Evolutionary conservation across 2,797 vertebrate genomes (phyloP), one percentile per base, ranked within the genome.

Genomic region (Amblyraja radiata): DNA sequence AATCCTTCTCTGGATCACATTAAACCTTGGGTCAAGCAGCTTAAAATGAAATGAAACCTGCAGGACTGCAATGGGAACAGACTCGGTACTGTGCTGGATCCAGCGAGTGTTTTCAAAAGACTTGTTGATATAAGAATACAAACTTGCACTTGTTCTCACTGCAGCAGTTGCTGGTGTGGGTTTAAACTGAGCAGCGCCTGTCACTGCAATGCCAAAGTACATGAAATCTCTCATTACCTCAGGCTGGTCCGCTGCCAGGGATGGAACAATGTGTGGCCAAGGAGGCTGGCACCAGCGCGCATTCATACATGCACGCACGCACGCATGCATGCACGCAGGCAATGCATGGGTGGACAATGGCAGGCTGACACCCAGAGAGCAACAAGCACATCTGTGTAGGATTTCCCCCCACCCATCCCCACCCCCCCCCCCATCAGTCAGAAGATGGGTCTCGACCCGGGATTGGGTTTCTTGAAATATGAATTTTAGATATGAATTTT

Each of bases 131-230:
- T 32, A 36, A 36, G 36, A 32, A 88, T 21, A 88, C 84, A 88
- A 88, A 68, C 36, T 63, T 88, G 14, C 84, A 88, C 84, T 88
- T 88, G 63, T 88, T 88, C 84, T 68, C 32, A 36, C 16, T 36
- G n/a, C 14, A 65, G 84, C 61, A 68, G 61, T 88, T 88, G 63
- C 63, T 68, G 63, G 14, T 36, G 7, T 68, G 63, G 88, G n/a
- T 88, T 16, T 88, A 65, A 88, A 88, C 61, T 68, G 9, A 68
- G 63, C 16, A 11, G 84, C 61, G 11, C 63, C 58, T 86, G 83
- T 86, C 63, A 28, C 13, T 63, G n/a, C 61, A 32, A 25, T 36
- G 1, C 65, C n/a, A 68, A n/a, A 7, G n/a, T 18, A 61, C 84
- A 65, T 18, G 32, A 88, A 5, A 36, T 88, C 63, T 68, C 63